Base-by-base conservation (phyloP, 2,113 vertebrate genomes). In the Calypte anna region DNA sequence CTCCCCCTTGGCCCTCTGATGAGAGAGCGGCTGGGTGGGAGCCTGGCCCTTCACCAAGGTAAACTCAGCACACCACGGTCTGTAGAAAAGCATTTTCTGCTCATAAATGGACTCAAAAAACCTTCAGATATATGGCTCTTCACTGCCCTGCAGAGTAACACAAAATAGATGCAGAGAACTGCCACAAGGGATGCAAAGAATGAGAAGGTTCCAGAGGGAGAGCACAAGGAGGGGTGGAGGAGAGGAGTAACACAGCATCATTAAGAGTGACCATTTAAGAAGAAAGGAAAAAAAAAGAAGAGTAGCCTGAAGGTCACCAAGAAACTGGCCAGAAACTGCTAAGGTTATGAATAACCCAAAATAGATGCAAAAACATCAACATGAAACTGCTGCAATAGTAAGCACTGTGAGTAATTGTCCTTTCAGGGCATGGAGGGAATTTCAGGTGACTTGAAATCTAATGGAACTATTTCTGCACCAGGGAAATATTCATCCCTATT, bases 221-320 rank as follows among this genome's bases (percentile, higher is more conserved):
- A 17, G 43, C 51, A 17, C 12, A 1, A 36, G 22, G 30, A 53
- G 48, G 40, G 36, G 14, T 3, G 31, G 4, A 48, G 63, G 31
- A 76, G 23, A 58, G 8, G 43, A 63, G 20, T 63, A 90, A 90
- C 91, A 43, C 44, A 59, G 5, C 53, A 92, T 95, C 40, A 96
- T 94, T 95, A 96, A 88, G 86, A 89, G 92, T 28, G 20, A 94
- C 86, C 88, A 68, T 68, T 31, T 66, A 80, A 96, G 91, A 95
- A 78, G 87, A 72, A 94, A 78, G 92, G 83, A 90, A 68, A 91
- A 68, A 23, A 12, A 17, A 12, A 3, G 58, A 21, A 74, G 44
- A 36, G 5, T 58, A 73, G n/a, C 62, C 83, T 62, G 48, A 61
- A 73, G 30, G 33, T 48, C 36, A 77, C 58, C 69, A 21, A 84